Evolutionary conservation across 2,113 vertebrate species (phyloP).

Genomic region (Calyptomena viridis): DNA sequence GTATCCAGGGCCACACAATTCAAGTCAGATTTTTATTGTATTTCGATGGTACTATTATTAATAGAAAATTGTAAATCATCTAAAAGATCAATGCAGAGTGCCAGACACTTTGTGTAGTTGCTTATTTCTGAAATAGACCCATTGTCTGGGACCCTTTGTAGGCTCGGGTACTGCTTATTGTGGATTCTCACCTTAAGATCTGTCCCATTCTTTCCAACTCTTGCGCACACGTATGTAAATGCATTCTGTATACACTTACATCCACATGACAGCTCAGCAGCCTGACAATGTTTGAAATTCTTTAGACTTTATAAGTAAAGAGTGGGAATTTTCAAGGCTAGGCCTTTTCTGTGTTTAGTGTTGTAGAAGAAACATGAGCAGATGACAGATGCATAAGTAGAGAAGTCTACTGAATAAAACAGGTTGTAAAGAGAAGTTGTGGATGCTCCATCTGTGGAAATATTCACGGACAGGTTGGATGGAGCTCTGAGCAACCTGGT

Average conservation of each 20-base stretch:
- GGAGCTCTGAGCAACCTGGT: background rate
- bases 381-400: background rate
- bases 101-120: background rate
- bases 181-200: background rate
- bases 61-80: background rate
- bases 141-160: background rate
- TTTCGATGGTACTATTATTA: background rate
- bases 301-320: background rate
- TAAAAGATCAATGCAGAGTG: background rate
- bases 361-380: background rate
- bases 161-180: background rate
- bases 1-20: background rate
- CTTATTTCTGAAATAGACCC: background rate
- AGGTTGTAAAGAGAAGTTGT: background rate
- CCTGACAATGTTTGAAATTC: background rate
- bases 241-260: background rate
- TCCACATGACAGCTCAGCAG: background rate
- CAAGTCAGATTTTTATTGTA: background rate
- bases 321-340: background rate
- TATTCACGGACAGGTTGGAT: background rate
- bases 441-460: background rate
- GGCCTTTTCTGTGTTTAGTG: background rate
- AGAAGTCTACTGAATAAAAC: background rate
- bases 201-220: background rate
- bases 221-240: rapidly evolving